Conservation (phyloP, 2,113 vertebrate species). For the Engraulis encrasicolus region DNA sequence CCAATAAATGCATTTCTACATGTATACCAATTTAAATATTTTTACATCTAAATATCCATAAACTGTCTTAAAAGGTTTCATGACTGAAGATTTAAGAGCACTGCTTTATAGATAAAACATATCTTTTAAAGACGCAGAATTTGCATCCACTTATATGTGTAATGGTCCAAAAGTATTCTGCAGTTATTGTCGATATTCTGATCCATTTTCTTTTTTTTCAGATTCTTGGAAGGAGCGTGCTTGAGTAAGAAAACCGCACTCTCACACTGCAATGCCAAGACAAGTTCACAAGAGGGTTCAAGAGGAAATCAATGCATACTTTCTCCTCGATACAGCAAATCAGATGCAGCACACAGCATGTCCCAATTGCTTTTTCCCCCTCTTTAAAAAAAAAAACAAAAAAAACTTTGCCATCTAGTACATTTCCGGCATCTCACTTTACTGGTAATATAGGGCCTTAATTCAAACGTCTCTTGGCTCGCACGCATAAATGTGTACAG, state of each 20-base stretch:
- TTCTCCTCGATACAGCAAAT: constrained; percentile 66
- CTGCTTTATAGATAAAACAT: constrained; percentile 73
- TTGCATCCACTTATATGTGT: constrained; percentile 70
- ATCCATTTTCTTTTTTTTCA: constrained; percentile 42
- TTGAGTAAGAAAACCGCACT: constrained; percentile 70
- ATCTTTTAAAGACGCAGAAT: constrained; percentile 68
- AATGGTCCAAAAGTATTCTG: constrained; percentile 75
- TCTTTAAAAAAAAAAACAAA: neutral
- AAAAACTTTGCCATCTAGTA: neutral
- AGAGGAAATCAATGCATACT: constrained; percentile 74
- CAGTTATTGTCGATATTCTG: constrained; percentile 71
- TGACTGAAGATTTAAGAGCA: constrained; percentile 57
- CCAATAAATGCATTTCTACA: neutral
- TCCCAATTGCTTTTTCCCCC: neutral
- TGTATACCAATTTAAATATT: neutral
- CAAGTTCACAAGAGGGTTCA: constrained; percentile 75
- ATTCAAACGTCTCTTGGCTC: neutral
- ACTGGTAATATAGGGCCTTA: neutral
- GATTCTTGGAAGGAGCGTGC: constrained; percentile 54
- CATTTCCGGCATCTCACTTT: neutral
- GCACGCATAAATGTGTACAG: neutral
- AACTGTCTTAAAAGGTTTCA: constrained; percentile 56
- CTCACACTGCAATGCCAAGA: constrained; percentile 53
- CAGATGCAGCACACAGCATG: constrained; percentile 3
- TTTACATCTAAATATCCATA: constrained; percentile 5